Evolutionary conservation across 2,797 vertebrate genomes (phyloP), one percentile per base, ranked within the genome.

Genomic region (Danio tinwini): DNA sequence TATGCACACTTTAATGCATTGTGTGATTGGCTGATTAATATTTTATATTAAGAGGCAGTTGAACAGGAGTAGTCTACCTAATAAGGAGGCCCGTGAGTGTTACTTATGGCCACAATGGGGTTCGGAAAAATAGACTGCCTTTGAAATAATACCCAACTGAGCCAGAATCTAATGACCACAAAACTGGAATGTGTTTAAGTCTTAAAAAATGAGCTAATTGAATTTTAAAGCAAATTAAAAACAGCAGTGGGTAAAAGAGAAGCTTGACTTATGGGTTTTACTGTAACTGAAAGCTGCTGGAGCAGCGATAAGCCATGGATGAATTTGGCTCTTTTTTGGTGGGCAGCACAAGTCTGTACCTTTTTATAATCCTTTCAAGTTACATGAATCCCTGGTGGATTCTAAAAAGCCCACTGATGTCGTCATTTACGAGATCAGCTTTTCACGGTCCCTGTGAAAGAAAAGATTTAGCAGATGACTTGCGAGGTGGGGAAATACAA

Each of bases 331-430:
- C 11, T 42, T 64, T 44, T 81, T 70, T 82, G 49, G 29, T 13
- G 49, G 56, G 16, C 49, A 71, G 53, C 67, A 81, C 72, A 80
- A 76, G 70, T 11, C 59, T 81, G 72, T 77, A 65, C 73, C 65
- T 84, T 74, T 87, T 69, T 59, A 76, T 87, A 89, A 89, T 91
- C 82, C 81, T n/a, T 84, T 86, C 45, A 53, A 81, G 85, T 81
- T 81, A 70, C 80, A 82, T 42, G 10, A 84, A 87, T 86, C 76
- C 67, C 81, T 74, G 81, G 75, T 68, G 58, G 53, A 62, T 58
- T 84, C 16, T 64, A 58, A 47, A 56, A 76, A 76, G 74, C 19
- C 49, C 9, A 63, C 74, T 74, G 74, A 81, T 87, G 86, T 50
- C 81, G 65, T 85, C 82, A 83, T 88, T 78, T 83, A 86, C 78